Evolutionary conservation across 2,888 invertebrate species (phyloP), one percentile per base, ranked within the genome.

Genomic region (Eristalis intricaria): DNA sequence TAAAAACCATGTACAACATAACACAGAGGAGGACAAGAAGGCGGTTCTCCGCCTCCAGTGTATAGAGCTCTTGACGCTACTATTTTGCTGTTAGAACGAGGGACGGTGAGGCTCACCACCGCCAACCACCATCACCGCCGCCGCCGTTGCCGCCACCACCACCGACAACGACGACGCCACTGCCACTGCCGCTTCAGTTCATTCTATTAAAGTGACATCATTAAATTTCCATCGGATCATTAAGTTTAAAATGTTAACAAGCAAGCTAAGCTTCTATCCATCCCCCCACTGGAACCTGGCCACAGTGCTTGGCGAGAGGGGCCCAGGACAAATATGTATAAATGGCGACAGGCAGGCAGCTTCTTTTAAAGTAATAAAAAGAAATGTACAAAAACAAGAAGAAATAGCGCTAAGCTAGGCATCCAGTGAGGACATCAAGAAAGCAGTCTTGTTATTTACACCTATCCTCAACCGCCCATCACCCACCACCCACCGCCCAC

Each of bases 221-320:
- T 88, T 88, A 88, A 88, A 88, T 88, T 88, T 88, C 88, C 84
- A 84, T 88, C 88, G 88, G 88, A 88, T 88, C 88, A 88, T 88
- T 88, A 84, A 88, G 88, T 88, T 88, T 88, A 84, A 87, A 88
- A 88, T 84, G 88, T 88, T 88, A 88, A 88, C 88, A 88, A 88
- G 84, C 80, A 88, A 88, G 79, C 87, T 87, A 84, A 87, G 87
- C 84, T 84, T 76, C 71, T 56, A 75, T 68, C 58, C 50, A 19
- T 50, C 19, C 50, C 7, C 50, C 50, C 50, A 8, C 19, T 19
- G 50, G 50, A 50, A 8, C 43, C 15, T n/a, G 43, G 0, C 19
- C 50, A 19, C 43, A n/a, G 4, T 0, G 13, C 3, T n/a, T 22
- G 58, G 58, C 58, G 58, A 58, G 70, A 70, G 29, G 35, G 32